phyloP scores from a whole-genome alignment of 2,888 invertebrate species.

The Thysanoteuthis rhombus region DNA sequence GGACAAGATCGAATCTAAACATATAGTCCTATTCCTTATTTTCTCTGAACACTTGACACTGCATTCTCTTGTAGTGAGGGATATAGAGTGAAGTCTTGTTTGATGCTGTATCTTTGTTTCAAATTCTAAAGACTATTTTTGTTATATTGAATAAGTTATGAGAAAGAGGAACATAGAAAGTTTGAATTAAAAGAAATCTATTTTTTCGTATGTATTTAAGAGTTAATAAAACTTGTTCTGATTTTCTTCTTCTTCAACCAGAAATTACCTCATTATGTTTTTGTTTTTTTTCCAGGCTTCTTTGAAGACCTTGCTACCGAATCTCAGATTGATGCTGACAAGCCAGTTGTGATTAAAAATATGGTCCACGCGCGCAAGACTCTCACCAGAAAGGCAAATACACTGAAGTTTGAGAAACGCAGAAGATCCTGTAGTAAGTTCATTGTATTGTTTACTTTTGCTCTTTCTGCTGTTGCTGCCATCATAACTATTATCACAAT shows the following conservation, averaged over 20 bases:
- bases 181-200: background rate
- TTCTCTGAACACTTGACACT: too few species aligned
- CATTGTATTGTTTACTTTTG: constrained; percentile 20
- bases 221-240: too few species aligned
- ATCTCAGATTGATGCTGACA: constrained; percentile 67
- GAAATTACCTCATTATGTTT: too few species aligned
- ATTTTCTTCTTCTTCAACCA: too few species aligned
- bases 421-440: constrained; percentile 59
- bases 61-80: too few species aligned
- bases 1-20: too few species aligned
- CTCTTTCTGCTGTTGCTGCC: background rate
- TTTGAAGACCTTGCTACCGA: constrained; percentile 70
- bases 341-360: constrained; percentile 66
- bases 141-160: too few species aligned
- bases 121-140: too few species aligned
- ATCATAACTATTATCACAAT: background rate
- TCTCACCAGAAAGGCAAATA: constrained; percentile 59
- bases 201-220: background rate
- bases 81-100: too few species aligned
- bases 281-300: constrained; percentile 62
- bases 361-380: constrained; percentile 66
- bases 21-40: too few species aligned
- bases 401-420: constrained; percentile 54
- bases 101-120: too few species aligned
- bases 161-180: too few species aligned